Conservation (phyloP, 2,797 vertebrate species). For the Notamacropus eugenii region DNA sequence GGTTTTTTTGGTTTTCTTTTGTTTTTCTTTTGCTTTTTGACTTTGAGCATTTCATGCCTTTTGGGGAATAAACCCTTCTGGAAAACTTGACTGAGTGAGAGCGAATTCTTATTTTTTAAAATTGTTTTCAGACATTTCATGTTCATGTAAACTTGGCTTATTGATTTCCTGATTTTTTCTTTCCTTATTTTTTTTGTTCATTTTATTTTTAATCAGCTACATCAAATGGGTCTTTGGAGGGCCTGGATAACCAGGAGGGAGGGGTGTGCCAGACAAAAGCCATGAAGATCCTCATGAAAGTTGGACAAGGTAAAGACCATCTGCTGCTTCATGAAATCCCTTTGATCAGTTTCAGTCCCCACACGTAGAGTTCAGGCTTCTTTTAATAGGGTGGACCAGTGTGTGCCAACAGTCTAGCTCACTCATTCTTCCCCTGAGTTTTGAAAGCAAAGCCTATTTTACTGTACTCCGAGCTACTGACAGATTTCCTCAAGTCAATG, state of each 20-base stretch:
- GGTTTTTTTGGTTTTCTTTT: slow-evolving; percentile 65
- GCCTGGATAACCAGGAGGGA: slow-evolving; percentile 98
- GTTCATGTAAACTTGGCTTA: slow-evolving; percentile 86
- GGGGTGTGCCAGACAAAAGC: slow-evolving; percentile 98
- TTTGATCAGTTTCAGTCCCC: slow-evolving; percentile 74
- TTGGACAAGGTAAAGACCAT: slow-evolving; percentile 96
- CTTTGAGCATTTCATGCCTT: slow-evolving; percentile 83
- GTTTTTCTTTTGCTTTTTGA: slow-evolving; percentile 70
- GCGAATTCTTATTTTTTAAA: slow-evolving; percentile 79
- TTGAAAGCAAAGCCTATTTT: slow-evolving; percentile 80
- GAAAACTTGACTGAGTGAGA: slow-evolving; percentile 74
- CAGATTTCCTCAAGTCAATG: slow-evolving; percentile 72
- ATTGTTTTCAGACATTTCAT: slow-evolving; percentile 84
- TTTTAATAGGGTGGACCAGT: slow-evolving; percentile 66
- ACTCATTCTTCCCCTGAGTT: slow-evolving; percentile 67
- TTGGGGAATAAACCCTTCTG: slow-evolving; percentile 60
- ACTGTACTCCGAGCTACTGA: slow-evolving; percentile 74
- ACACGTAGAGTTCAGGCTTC: slow-evolving; percentile 72
- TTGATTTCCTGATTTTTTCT: slow-evolving; percentile 86
- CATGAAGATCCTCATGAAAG: slow-evolving; percentile 99
- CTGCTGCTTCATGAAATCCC: slow-evolving; percentile 81
- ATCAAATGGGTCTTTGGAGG: slow-evolving; percentile 98
- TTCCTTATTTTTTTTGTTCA: slow-evolving; percentile 84
- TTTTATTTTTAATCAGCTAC: slow-evolving; percentile 91
- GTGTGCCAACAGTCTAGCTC: background rate